These are phyloP conservation scores for Dromiciops gliroides DNA, from an alignment of 2,113 vertebrate genomes.

Conservation along the genomic window DNA sequence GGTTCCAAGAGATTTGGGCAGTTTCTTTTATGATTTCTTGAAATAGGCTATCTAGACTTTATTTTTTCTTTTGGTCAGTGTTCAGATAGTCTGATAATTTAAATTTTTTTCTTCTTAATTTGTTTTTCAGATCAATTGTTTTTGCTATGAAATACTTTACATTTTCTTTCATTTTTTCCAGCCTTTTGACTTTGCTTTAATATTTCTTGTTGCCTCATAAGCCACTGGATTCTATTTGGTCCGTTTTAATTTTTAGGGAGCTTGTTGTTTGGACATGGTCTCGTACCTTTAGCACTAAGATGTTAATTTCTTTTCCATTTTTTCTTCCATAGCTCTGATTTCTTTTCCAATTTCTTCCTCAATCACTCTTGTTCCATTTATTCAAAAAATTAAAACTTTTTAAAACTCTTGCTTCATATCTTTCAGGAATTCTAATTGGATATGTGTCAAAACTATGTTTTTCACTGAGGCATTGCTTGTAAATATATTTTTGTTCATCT, in stretches of 20 bases:
- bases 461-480: no score
- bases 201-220: background rate
- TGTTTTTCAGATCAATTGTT: background rate
- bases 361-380: no score
- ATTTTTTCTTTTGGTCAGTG: background rate
- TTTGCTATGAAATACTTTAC: background rate
- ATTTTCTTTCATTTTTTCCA: background rate
- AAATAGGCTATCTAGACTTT: background rate
- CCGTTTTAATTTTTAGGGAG: background rate
- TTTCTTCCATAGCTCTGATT: no score
- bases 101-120: background rate
- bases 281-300: no score
- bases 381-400: no score
- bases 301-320: no score
- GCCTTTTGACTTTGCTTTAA: background rate
- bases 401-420: no score
- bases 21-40: background rate
- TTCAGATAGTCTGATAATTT: background rate
- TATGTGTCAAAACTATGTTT: no score
- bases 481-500: no score
- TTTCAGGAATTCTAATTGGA: no score
- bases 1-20: background rate
- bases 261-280: no score
- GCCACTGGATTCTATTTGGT: background rate
- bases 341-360: no score